Evolutionary conservation across 2,797 vertebrate species (phyloP).

Genomic region (Microctenopoma stevenorrisi): DNA sequence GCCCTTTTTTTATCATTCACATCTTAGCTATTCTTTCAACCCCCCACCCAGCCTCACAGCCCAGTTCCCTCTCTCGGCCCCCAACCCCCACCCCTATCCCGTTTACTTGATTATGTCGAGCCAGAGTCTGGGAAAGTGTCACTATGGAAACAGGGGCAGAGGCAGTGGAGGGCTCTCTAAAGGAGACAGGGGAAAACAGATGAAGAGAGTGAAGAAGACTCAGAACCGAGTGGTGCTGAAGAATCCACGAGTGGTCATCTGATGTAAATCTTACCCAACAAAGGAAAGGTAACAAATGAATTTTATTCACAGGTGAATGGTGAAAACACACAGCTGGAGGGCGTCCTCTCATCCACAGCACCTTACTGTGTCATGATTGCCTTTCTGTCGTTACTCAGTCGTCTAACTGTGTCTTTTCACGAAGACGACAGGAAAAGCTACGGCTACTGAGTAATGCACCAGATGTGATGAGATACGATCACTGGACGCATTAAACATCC

Average conservation of each 20-base stretch:
- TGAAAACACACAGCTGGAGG: slow-evolving; percentile 18
- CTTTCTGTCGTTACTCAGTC: slow-evolving; percentile 13
- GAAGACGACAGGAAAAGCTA: neutral
- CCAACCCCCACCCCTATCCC: slow-evolving; percentile 67
- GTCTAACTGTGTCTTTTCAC: slow-evolving; percentile 18
- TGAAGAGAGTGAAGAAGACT: slow-evolving; percentile 31
- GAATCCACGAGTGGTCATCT: slow-evolving; percentile 59
- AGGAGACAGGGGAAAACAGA: slow-evolving; percentile 42
- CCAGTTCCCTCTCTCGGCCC: slow-evolving; percentile 35
- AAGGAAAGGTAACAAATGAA: slow-evolving; percentile 13
- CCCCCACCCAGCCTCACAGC: slow-evolving; percentile 7
- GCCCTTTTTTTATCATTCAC: slow-evolving; percentile 38
- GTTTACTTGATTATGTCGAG: slow-evolving; percentile 77
- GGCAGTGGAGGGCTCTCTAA: slow-evolving; percentile 65
- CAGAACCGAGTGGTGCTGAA: slow-evolving; percentile 48
- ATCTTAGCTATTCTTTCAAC: slow-evolving; percentile 63
- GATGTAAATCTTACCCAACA: slow-evolving; percentile 21
- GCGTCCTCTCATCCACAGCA: slow-evolving; percentile 9
- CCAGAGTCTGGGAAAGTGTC: slow-evolving; percentile 80
- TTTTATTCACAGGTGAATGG: slow-evolving; percentile 12
- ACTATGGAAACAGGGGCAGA: slow-evolving; percentile 83
- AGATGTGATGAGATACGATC: slow-evolving; percentile 25
- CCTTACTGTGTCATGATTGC: slow-evolving; percentile 27
- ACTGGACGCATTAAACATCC: slow-evolving; percentile 4
- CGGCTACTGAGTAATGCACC: neutral